Base-by-base conservation (phyloP, 2,888 invertebrate genomes). In the Macaria notata region DNA sequence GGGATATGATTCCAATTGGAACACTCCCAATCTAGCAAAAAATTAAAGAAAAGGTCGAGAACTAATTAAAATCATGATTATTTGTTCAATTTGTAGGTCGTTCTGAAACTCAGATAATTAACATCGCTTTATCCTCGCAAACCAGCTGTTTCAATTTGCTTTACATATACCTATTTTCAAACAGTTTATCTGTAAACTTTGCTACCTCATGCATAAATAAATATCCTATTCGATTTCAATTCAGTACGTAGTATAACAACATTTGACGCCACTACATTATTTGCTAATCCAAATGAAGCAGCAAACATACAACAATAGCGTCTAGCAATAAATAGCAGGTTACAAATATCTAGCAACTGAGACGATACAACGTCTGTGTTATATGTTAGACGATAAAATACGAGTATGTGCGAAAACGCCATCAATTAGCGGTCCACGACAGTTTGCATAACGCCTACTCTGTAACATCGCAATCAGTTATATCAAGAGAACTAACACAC, bases 401-500 rank as follows among this genome's bases (percentile, higher is more conserved):
- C 4, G 9, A 8, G 41, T n/a, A 41, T 54, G 50, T 54, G 50
- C 29, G 48, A 55, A 55, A 51, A 49, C 45, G 44, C 54, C 59
- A 59, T 59, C 54, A 59, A 55, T 55, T 59, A 59, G 41, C 31
- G 47, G 45, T 31, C 51, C 38, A 5, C 54, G 54, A 59, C 59
- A 59, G 51, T 55, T 55, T 48, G 48, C 48, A 42, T 41, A 43
- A 47, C 58, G 39, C 44, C 57, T 46, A 54, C 58, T 50, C 54
- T 38, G 44, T 42, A 43, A 50, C 50, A 51, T 46, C 51, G 51
- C 48, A 51, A 59, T 59, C 59, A 47, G 58, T 54, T 29, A 58
- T 44, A 33, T 36, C 41, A 29, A 38, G 38, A n/a, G 41, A 7
- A 45, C 3, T 43, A 42, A 1, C 47, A 1, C 33, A 29, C n/a